Evolutionary conservation across 2,888 invertebrate species (phyloP), one percentile per base, ranked within the genome.

Genomic region (Charanyca ferruginea): DNA sequence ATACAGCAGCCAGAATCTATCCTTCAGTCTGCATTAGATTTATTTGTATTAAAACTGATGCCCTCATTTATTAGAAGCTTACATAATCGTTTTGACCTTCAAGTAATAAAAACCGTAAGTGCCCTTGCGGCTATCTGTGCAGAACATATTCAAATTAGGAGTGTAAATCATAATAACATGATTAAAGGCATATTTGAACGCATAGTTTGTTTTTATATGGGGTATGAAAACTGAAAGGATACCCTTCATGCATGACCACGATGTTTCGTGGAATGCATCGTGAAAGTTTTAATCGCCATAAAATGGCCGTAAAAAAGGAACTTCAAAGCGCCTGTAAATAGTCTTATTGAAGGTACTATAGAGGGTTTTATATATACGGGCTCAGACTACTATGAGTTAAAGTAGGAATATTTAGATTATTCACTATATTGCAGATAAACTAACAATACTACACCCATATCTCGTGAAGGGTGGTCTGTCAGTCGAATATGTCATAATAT

Each of bases 51-150:
- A 16, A 53, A 61, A 28, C 48, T 23, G 18, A 61, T 61, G 16
- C 22, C 70, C 67, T 53, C 45, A 52, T 69, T 69, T 22, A 61
- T 70, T 69, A 20, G 35, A 61, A 68, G 60, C 9, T n/a, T 53
- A 35, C 38, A 20, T 59, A 51, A 68, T 53, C 52, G 69, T 38
- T 16, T 62, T 49, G 53, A 42, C 42, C 47, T 70, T 48, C 2
- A 13, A 42, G 9, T 22, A 47, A n/a, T 41, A 20, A 66, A 67
- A 67, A 35, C 48, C 49, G 25, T 16, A 16, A 20, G 13, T 32
- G 23, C 16, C 38, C 55, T 48, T 49, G 48, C 25, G n/a, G 20
- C 7, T 65, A 20, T n/a, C 38, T 32, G 49, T 32, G 25, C 11
- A 35, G 22, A 41, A 47, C 7, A 25, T n/a, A 35, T 66, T 66